phyloP scores from a whole-genome alignment of 2,797 vertebrate genomes.

The Buphagus erythrorhynchus region DNA sequence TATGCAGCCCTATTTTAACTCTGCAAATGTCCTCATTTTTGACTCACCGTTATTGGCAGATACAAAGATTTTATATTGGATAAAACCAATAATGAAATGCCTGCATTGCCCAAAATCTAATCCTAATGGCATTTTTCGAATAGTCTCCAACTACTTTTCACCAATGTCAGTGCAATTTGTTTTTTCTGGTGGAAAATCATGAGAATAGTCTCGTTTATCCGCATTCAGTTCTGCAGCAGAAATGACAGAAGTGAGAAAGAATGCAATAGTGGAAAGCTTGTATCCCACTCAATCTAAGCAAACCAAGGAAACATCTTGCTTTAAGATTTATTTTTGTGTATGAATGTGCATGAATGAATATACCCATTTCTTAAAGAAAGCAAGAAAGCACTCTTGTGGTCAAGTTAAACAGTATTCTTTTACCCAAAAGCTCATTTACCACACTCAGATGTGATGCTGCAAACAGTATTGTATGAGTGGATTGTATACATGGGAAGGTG shows the following conservation, averaged over 20 bases:
- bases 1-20: background rate
- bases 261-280: background rate
- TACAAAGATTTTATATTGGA: background rate
- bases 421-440: background rate
- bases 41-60: background rate
- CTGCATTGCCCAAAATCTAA: background rate
- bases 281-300: background rate
- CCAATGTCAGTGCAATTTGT: background rate
- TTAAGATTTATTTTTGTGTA: background rate
- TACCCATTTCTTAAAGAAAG: background rate
- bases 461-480: rapidly evolving
- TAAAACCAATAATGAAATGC: background rate
- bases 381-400: background rate
- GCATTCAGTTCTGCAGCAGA: background rate
- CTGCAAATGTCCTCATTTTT: background rate
- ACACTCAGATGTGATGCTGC: rapidly evolving
- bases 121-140: background rate
- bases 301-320: background rate
- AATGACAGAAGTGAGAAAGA: background rate
- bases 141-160: background rate
- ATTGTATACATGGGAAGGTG: background rate
- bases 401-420: background rate
- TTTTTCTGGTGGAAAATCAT: background rate
- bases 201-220: background rate
- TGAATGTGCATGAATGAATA: background rate